Evolutionary conservation across 1,140 invertebrate genomes (phyloP).

Genomic region (Drosophila pectinifera): DNA sequence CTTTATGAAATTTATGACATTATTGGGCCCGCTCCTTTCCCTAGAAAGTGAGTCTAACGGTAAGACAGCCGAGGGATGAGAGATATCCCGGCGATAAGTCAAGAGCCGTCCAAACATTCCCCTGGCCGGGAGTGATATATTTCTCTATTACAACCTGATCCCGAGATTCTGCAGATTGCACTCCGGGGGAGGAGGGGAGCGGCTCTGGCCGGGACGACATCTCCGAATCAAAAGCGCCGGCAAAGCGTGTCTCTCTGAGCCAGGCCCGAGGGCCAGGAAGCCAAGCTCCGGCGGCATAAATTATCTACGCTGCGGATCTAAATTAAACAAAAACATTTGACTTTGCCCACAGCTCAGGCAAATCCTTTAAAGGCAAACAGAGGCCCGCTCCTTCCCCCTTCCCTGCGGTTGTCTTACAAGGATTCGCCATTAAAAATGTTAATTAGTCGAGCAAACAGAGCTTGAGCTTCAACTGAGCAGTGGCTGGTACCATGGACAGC

Average conservation of each 20-base stretch:
- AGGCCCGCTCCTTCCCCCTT: slow-evolving; percentile 28
- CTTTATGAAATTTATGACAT: slow-evolving; percentile 84
- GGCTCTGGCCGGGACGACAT: too few species aligned
- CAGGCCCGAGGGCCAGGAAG: neutral
- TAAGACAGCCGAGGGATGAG: slow-evolving; percentile 51
- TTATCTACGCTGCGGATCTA: slow-evolving; percentile 70
- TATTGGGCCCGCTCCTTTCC: slow-evolving; percentile 62
- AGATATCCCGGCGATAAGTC: slow-evolving; percentile 33
- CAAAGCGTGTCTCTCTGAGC: slow-evolving; percentile 20
- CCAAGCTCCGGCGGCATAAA: slow-evolving; percentile 63
- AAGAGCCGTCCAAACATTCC: slow-evolving; percentile 62
- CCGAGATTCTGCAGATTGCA: slow-evolving; percentile 40
- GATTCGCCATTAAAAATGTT: slow-evolving; percentile 82
- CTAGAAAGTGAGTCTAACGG: slow-evolving; percentile 73
- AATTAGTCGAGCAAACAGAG: slow-evolving; percentile 76
- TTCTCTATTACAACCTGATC: slow-evolving; percentile 71
- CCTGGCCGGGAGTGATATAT: slow-evolving; percentile 56
- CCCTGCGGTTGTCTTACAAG: slow-evolving; percentile 61
- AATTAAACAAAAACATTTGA: slow-evolving; percentile 83
- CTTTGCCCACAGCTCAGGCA: slow-evolving; percentile 60
- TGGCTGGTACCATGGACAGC: slow-evolving; percentile 25
- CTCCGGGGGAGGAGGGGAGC: slow-evolving; percentile 35
- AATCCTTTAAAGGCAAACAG: slow-evolving; percentile 74
- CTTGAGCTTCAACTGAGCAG: slow-evolving; percentile 53
- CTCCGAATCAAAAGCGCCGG: slow-evolving; percentile 70